These are phyloP conservation scores for Siderastrea radians DNA, from an alignment of 92 coral and sea anemone species.

Conservation along the genomic window DNA sequence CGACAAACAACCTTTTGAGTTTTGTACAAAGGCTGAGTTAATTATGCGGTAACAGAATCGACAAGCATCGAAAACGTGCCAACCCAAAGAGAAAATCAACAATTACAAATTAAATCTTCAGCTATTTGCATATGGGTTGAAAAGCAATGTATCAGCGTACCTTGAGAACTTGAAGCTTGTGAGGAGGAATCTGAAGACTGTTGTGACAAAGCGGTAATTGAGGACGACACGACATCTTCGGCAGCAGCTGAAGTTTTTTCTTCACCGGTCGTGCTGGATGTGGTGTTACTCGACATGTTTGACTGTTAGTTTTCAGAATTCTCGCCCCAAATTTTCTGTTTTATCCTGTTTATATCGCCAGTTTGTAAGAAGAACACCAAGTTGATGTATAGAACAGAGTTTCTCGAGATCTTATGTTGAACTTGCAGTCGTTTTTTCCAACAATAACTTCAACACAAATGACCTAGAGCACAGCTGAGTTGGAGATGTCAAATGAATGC, in stretches of 20 bases:
- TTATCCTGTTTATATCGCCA: not conserved
- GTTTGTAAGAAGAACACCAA: not conserved
- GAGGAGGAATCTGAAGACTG: conserved; percentile 34
- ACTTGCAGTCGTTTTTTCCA: conserved; percentile 18
- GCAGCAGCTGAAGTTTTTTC: conserved; percentile 44
- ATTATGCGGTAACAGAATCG: conserved; percentile 51
- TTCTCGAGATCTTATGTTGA: conserved; percentile 1
- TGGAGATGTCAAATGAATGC: conserved; percentile 18
- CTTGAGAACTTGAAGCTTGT: conserved; percentile 32
- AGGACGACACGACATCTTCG: conserved; percentile 21
- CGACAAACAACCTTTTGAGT: conserved; percentile 34
- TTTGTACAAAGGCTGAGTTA: conserved; percentile 33
- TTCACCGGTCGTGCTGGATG: conserved; percentile 24
- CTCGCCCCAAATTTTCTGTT: not conserved
- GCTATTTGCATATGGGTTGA: not conserved
- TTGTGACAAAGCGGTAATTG: conserved; percentile 8
- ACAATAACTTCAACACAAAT: conserved; percentile 30
- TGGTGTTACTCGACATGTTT: conserved; percentile 34
- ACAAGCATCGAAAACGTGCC: conserved; percentile 27
- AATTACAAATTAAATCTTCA: conserved; percentile 7
- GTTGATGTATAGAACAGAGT: not conserved
- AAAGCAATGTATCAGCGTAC: not conserved
- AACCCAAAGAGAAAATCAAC: conserved; percentile 4
- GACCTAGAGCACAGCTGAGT: conserved; percentile 53
- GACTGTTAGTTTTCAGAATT: conserved; percentile 5